Evolutionary conservation across 2,797 vertebrate species (phyloP).

Genomic region (Borostomias antarcticus): DNA sequence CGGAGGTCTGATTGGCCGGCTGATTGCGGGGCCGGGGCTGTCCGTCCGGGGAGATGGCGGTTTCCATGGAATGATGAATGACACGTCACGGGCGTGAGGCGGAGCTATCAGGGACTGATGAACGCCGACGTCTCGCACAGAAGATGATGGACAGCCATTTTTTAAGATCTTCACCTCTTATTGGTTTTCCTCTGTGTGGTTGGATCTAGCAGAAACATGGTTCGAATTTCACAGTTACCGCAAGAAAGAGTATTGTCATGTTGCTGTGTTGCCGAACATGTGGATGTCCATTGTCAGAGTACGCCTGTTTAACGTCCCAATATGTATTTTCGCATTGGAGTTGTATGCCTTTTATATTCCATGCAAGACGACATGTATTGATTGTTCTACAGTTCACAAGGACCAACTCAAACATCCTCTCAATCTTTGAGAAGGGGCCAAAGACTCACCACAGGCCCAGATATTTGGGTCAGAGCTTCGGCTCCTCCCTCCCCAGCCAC

Average conservation of each 20-base stretch:
- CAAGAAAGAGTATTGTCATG: neutral
- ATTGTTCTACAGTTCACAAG: neutral
- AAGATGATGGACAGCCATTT: slow-evolving; percentile 49
- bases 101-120: slow-evolving; percentile 52
- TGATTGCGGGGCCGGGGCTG: slow-evolving; percentile 84
- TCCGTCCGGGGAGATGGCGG: slow-evolving; percentile 73
- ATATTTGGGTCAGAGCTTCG: neutral
- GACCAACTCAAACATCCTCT: neutral
- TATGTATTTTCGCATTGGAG: neutral
- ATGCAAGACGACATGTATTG: too few relatives aligned
- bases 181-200: neutral
- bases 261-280: neutral
- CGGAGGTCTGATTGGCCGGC: slow-evolving; percentile 76
- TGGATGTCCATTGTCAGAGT: neutral
- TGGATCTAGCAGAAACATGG: neutral
- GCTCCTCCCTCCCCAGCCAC: neutral
- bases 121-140: slow-evolving; percentile 46
- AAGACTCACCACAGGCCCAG: neutral
- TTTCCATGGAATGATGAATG: slow-evolving; percentile 82
- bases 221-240: neutral
- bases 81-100: slow-evolving; percentile 59
- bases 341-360: neutral
- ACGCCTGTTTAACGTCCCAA: neutral
- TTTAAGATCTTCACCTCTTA: slow-evolving; percentile 24
- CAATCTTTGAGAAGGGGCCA: neutral